Evolutionary conservation across 1,140 invertebrate genomes (phyloP).

Genomic region (Trachelipus rathkii): DNA sequence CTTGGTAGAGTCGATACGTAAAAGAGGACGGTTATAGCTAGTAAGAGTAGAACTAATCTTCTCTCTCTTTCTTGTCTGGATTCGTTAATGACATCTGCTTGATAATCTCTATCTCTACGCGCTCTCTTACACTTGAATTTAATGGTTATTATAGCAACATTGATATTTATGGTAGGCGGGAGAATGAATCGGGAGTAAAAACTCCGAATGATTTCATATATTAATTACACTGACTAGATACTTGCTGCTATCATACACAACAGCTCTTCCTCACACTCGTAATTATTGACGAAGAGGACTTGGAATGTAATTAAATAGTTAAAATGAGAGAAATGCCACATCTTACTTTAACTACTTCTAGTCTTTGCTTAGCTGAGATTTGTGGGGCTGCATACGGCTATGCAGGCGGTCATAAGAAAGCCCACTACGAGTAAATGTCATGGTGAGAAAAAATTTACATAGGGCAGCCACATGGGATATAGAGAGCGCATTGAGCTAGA

Average conservation of each 20-base stretch:
- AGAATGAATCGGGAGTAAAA: constrained; percentile 42
- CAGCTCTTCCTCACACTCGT: constrained; percentile 31
- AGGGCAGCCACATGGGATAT: constrained; percentile 48
- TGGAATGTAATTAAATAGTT: constrained; percentile 39
- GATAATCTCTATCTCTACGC: constrained; percentile 11
- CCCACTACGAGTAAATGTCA: constrained; percentile 49
- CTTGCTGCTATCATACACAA: constrained; percentile 37
- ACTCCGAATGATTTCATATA: constrained; percentile 42
- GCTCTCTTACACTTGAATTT: constrained; percentile 31
- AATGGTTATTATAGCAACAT: constrained; percentile 40
- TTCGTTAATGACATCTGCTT: constrained; percentile 37
- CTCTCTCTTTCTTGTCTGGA: constrained; percentile 36
- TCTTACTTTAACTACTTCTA: constrained; percentile 34
- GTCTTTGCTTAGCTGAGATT: constrained; percentile 46
- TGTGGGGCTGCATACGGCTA: constrained; percentile 49
- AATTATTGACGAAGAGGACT: constrained; percentile 39
- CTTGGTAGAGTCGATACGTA: constrained; percentile 43
- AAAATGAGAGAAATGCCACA: constrained; percentile 34
- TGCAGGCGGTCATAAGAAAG: constrained; percentile 49
- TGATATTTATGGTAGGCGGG: constrained; percentile 42
- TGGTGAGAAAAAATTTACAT: constrained; percentile 49
- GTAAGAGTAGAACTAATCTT: constrained; percentile 36
- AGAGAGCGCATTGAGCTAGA: constrained; percentile 45
- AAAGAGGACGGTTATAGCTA: constrained; percentile 43
- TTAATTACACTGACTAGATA: constrained; percentile 30